These are phyloP conservation scores for Holcopasites calliopsidis DNA, from an alignment of 1,140 invertebrate genomes.

Conservation along the genomic window DNA sequence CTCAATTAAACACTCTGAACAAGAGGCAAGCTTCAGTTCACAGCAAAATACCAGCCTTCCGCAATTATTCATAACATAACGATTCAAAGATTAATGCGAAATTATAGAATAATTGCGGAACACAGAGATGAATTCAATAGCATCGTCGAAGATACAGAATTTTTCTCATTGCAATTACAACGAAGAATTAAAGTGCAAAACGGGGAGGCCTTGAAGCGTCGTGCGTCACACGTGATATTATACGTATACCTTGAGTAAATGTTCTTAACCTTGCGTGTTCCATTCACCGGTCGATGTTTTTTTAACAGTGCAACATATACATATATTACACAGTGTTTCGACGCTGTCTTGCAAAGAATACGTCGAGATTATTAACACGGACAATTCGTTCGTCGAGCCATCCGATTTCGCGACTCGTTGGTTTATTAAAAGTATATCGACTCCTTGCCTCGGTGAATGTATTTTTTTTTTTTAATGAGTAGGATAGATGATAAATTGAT, in stretches of 20 bases:
- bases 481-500: no score
- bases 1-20: no score
- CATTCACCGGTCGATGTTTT: background rate
- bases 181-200: background rate
- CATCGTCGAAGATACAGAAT: background rate
- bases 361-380: background rate
- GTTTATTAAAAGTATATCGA: no score
- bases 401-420: background rate
- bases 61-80: no score
- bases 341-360: background rate
- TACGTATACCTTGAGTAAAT: background rate
- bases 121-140: background rate
- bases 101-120: no score
- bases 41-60: no score
- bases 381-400: background rate
- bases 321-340: no score
- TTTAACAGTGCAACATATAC: background rate
- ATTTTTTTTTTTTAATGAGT: no score
- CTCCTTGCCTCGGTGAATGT: no score
- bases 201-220: background rate
- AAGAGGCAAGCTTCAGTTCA: no score
- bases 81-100: no score
- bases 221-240: background rate
- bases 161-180: background rate
- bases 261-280: constrained; percentile 1